Conservation (phyloP, 2,113 vertebrate species). For the Prinia subflava region DNA sequence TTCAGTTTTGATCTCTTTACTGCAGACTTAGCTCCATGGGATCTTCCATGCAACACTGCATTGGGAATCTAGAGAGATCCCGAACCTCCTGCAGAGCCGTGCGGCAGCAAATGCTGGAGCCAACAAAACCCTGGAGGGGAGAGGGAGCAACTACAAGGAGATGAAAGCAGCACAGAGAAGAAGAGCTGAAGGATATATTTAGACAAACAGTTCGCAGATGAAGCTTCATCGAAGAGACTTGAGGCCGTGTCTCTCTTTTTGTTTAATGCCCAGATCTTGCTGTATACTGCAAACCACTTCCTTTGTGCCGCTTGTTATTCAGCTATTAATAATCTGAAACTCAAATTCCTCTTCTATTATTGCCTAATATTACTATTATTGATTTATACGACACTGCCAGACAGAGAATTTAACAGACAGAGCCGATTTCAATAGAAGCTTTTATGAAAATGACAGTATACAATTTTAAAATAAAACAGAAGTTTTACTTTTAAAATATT, state of each 20-base stretch:
- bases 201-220: background rate
- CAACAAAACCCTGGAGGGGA: background rate
- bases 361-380: background rate
- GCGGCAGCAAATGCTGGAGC: background rate
- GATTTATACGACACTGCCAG: background rate
- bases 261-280: background rate
- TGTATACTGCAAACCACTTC: background rate
- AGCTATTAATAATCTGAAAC: background rate
- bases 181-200: background rate
- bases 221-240: background rate
- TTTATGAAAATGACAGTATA: background rate
- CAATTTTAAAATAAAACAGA: conserved; percentile 17
- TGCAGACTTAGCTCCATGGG: background rate
- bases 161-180: background rate
- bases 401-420: background rate
- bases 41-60: background rate
- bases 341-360: background rate
- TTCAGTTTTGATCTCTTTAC: background rate
- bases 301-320: background rate
- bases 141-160: background rate
- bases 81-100: background rate
- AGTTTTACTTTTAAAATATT: background rate
- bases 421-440: background rate
- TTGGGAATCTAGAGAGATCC: background rate
- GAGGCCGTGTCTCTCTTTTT: background rate